Evolutionary conservation across 1,140 invertebrate genomes (phyloP).

Genomic region (Drosophila repleta): DNA sequence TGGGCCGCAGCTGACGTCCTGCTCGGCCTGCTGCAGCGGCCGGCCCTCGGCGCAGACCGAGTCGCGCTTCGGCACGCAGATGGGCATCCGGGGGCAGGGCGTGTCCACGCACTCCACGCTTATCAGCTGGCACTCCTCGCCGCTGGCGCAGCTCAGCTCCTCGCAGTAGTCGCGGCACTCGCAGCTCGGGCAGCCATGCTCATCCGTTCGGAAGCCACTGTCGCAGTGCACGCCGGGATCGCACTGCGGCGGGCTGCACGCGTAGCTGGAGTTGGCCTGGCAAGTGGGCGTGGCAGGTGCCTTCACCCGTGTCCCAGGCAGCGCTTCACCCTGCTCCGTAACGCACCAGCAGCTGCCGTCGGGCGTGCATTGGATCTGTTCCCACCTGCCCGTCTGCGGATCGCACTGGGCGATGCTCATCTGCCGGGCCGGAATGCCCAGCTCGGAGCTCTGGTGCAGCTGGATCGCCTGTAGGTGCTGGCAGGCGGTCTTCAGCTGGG

Average conservation of each 20-base stretch:
- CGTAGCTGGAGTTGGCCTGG: slow-evolving; percentile 84
- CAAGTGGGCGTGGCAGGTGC: slow-evolving; percentile 80
- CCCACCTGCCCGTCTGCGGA: slow-evolving; percentile 89
- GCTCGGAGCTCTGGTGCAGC: slow-evolving; percentile 90
- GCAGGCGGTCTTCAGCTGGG: slow-evolving; percentile 90
- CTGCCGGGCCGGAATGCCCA: slow-evolving; percentile 88
- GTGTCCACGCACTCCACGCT: slow-evolving; percentile 84
- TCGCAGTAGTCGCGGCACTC: slow-evolving; percentile 91
- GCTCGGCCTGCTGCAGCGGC: slow-evolving; percentile 86
- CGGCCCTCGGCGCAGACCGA: slow-evolving; percentile 89
- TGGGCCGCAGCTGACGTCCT: slow-evolving; percentile 89
- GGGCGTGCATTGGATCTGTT: slow-evolving; percentile 90
- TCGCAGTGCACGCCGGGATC: slow-evolving; percentile 86
- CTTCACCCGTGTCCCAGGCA: slow-evolving; percentile 86
- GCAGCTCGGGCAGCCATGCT: slow-evolving; percentile 90
- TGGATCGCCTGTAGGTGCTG: slow-evolving; percentile 88
- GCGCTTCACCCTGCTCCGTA: slow-evolving; percentile 91
- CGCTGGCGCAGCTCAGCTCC: slow-evolving; percentile 88
- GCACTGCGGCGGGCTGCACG: slow-evolving; percentile 87
- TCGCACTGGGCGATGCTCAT: slow-evolving; percentile 92
- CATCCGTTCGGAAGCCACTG: slow-evolving; percentile 88
- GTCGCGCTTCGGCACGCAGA: slow-evolving; percentile 90
- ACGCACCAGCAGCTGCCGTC: slow-evolving; percentile 95
- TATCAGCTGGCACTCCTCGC: slow-evolving; percentile 88
- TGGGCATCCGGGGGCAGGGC: slow-evolving; percentile 90